Evolutionary conservation across 2,797 vertebrate species (phyloP).

Genomic region (Chloroceryle inda): DNA sequence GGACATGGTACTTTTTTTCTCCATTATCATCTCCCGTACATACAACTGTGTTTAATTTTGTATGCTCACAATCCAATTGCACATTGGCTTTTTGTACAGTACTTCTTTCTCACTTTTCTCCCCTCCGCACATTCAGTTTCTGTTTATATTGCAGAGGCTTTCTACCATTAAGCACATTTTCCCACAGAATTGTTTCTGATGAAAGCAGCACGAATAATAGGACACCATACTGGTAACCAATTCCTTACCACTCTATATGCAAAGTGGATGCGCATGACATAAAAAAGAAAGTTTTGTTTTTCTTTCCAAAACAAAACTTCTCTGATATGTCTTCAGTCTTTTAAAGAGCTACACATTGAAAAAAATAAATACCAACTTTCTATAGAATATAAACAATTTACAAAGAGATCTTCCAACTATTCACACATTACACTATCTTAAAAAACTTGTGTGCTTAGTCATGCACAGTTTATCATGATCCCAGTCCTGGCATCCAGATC

Average conservation of each 20-base stretch:
- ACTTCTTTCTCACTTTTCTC: not conserved
- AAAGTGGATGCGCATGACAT: not conserved
- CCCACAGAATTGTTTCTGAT: not conserved
- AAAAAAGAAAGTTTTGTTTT: not conserved
- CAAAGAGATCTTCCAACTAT: not conserved
- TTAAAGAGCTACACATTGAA: not conserved
- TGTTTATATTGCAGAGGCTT: not conserved
- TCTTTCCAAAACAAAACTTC: not conserved
- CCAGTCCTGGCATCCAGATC: not conserved
- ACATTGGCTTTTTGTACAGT: not conserved
- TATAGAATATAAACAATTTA: not conserved
- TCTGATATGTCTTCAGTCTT: not conserved
- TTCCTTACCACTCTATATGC: not conserved
- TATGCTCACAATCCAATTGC: not conserved
- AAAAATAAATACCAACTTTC: not conserved
- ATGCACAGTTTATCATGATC: not conserved
- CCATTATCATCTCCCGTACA: not conserved
- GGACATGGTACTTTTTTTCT: not conserved
- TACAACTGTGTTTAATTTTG: not conserved
- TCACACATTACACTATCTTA: not conserved
- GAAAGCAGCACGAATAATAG: not conserved
- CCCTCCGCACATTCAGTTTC: not conserved
- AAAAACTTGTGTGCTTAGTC: not conserved
- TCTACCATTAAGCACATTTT: not conserved
- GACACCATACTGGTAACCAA: not conserved